Percentiles rank a stretch among this genome's conserved stretches.
phyloP scores from a whole-genome alignment of 2,797 vertebrate genomes.

The Sebastes trivittatus region DNA sequence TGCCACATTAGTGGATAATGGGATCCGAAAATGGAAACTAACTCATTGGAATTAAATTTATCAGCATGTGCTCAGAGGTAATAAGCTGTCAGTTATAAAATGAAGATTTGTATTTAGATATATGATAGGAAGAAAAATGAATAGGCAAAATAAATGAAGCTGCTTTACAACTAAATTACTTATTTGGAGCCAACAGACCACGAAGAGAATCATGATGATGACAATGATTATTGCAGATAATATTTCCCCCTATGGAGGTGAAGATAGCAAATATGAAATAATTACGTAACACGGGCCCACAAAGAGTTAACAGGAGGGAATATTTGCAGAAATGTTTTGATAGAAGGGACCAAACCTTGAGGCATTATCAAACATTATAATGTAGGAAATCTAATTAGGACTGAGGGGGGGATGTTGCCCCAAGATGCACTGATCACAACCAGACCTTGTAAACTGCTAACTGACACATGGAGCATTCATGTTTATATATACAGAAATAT shows the following conservation, averaged over 20 bases:
- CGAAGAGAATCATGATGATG: slow-evolving; percentile 79
- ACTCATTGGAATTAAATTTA: slow-evolving; percentile 87
- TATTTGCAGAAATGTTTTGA: slow-evolving; percentile 70
- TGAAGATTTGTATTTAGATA: slow-evolving; percentile 90
- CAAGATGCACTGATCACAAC: slow-evolving; percentile 69
- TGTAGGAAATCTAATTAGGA: slow-evolving; percentile 80
- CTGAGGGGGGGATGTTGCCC: slow-evolving; percentile 42
- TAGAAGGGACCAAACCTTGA: slow-evolving; percentile 64
- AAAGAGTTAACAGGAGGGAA: slow-evolving; percentile 70
- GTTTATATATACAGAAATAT: slow-evolving; percentile 27
- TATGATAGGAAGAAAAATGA: slow-evolving; percentile 87
- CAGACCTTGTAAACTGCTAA: slow-evolving; percentile 55
- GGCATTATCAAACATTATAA: slow-evolving; percentile 77
- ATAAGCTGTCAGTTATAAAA: slow-evolving; percentile 89
- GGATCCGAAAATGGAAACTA: slow-evolving; percentile 86
- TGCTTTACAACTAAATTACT: slow-evolving; percentile 85
- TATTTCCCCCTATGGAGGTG: slow-evolving; percentile 73
- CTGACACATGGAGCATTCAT: slow-evolving; percentile 39
- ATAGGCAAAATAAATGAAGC: slow-evolving; percentile 85
- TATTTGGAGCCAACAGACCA: slow-evolving; percentile 83
- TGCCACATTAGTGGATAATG: slow-evolving; percentile 84
- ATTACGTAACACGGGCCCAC: slow-evolving; percentile 58
- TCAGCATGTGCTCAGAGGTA: slow-evolving; percentile 87
- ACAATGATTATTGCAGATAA: slow-evolving; percentile 83
- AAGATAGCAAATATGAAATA: slow-evolving; percentile 77